Evolutionary conservation across 2,113 vertebrate species (phyloP).

Genomic region (human): GRCh38 chr9:115398001-115398500

Average conservation of each 20-base stretch:
- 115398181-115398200: neutral
- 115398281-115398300: accelerated
- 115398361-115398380: neutral
- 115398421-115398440: neutral
- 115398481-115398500: neutral
- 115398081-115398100: neutral
- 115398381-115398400: neutral
- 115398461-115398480: neutral
- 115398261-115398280: neutral
- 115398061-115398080: neutral
- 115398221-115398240: neutral
- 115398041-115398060: neutral
- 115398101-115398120: neutral
- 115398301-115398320: neutral
- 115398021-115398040: neutral
- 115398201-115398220: neutral
- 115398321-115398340: neutral
- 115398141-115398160: neutral
- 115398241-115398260: neutral
- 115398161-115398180: neutral
- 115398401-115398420: neutral
- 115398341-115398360: neutral
- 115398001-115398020: neutral
- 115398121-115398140: neutral
- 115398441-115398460: neutral